Evolutionary conservation across 2,888 invertebrate genomes (phyloP).

Genomic region (Scrobipalpa costella): DNA sequence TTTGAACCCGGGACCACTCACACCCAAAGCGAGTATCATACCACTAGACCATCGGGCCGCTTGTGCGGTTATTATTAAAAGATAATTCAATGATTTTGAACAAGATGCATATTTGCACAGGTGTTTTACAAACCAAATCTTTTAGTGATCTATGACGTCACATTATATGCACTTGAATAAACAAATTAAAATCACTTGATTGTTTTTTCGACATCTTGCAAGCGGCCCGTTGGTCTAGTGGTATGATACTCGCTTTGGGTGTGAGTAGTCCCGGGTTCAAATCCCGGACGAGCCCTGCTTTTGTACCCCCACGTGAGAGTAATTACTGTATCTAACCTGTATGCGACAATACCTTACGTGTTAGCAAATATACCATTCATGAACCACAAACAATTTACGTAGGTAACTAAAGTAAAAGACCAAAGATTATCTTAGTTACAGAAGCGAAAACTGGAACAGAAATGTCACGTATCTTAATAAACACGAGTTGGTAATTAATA

Average conservation of each 20-base stretch:
- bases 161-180: neutral
- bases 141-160: neutral
- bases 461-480: constrained; percentile 4
- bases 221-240: constrained; percentile 61
- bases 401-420: neutral
- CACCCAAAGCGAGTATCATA: too few relatives aligned
- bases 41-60: constrained; percentile 44
- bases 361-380: neutral
- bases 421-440: constrained; percentile 8
- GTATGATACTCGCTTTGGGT: constrained; percentile 50
- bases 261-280: constrained; percentile 63
- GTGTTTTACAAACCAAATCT: neutral
- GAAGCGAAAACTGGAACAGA: constrained; percentile 3
- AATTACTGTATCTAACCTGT: too few relatives aligned
- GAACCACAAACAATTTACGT: neutral
- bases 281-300: constrained; percentile 59
- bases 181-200: neutral
- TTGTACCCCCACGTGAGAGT: too few relatives aligned
- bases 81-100: neutral
- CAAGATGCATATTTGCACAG: neutral
- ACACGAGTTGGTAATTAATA: constrained; percentile 49
- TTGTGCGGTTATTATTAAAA: neutral
- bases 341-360: too few relatives aligned
- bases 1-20: too few relatives aligned
- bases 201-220: constrained; percentile 37